Evolutionary conservation across 2,113 vertebrate genomes (phyloP).

Genomic region (Egretta garzetta): DNA sequence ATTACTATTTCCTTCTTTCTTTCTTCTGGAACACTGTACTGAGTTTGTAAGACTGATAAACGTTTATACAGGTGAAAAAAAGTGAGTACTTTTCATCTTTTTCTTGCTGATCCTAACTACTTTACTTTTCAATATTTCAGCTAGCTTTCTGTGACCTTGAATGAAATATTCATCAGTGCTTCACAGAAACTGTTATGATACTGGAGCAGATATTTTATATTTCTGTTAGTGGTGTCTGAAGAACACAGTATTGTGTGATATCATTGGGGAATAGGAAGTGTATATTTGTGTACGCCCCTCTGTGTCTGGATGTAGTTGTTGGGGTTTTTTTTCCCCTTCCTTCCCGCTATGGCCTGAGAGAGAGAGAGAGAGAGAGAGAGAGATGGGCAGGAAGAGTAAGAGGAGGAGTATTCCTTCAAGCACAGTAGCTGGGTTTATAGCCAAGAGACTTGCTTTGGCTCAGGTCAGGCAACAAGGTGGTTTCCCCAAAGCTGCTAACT

Average conservation of each 20-base stretch:
- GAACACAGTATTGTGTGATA: background rate
- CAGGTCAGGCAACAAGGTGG: background rate
- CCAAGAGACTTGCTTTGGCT: background rate
- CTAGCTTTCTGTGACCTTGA: background rate
- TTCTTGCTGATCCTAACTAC: background rate
- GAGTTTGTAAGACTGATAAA: background rate
- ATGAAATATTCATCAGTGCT: background rate
- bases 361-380: background rate
- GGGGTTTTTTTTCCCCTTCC: background rate
- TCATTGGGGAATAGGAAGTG: background rate
- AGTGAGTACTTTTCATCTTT: background rate
- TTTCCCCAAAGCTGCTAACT: background rate
- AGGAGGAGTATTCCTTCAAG: background rate
- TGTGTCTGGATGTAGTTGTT: background rate
- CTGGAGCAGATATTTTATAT: background rate
- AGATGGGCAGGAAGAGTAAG: background rate
- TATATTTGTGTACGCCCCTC: background rate
- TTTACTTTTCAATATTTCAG: background rate
- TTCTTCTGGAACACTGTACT: background rate
- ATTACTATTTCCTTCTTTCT: background rate
- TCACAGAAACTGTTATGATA: background rate
- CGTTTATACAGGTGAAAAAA: background rate
- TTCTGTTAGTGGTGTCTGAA: background rate
- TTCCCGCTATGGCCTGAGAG: background rate
- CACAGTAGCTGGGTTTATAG: background rate